Conservation (phyloP, 2,113 vertebrate genomes). For the Pipa parva region DNA sequence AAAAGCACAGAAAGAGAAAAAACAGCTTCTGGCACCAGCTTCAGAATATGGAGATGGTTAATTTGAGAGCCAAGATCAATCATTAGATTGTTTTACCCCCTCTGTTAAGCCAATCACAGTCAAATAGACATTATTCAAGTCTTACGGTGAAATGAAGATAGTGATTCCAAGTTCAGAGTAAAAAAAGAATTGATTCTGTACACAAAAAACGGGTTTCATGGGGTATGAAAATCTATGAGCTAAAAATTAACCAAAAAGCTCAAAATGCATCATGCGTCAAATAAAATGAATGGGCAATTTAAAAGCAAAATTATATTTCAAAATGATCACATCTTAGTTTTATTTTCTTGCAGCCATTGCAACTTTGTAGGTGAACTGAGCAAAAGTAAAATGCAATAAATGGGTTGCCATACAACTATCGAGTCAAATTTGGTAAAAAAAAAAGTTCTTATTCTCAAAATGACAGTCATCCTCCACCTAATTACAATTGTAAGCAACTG, state of each 20-base stretch:
- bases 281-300: conserved; percentile 25
- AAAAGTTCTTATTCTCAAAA: too few species aligned
- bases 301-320: conserved; percentile 34
- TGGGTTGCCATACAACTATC: neutral
- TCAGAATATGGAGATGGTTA: conserved; percentile 84
- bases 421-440: neutral
- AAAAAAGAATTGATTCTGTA: conserved; percentile 45
- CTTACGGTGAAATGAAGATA: conserved; percentile 47
- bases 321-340: conserved; percentile 1
- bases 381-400: conserved; percentile 1
- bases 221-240: conserved; percentile 64
- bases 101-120: conserved; percentile 58
- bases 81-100: conserved; percentile 37
- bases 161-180: conserved; percentile 46
- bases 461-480: too few species aligned
- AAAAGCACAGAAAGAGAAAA: conserved; percentile 59
- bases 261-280: conserved; percentile 35
- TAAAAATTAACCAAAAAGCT: conserved; percentile 46
- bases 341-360: conserved; percentile 3
- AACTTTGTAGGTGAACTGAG: neutral
- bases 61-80: conserved; percentile 63
- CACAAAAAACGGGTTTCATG: conserved; percentile 50
- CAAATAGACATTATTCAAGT: conserved; percentile 42
- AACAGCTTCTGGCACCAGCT: conserved; percentile 98
- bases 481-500: too few species aligned